These are phyloP conservation scores for Helicoverpa zea DNA, from an alignment of 1,140 invertebrate genomes.

Conservation along the genomic window DNA sequence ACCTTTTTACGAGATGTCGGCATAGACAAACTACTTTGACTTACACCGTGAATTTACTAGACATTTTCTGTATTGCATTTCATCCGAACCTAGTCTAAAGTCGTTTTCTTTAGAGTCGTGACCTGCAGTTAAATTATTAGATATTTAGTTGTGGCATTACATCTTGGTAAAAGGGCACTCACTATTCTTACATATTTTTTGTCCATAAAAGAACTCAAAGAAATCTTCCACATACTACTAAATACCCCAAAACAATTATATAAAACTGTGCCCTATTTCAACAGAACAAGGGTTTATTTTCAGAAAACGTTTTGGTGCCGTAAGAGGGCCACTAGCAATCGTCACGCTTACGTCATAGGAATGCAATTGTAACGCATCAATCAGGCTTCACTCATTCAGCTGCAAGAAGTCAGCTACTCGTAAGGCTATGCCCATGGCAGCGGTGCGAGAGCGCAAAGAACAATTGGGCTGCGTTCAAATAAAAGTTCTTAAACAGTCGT, in stretches of 20 bases:
- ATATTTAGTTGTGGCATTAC: too few species aligned
- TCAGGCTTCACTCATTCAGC: slow-evolving; percentile 51
- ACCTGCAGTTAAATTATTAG: not conserved
- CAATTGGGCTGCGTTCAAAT: too few species aligned
- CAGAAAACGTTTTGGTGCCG: slow-evolving; percentile 32
- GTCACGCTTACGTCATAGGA: slow-evolving; percentile 45
- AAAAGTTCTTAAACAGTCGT: too few species aligned
- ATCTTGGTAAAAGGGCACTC: too few species aligned
- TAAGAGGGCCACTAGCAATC: not conserved
- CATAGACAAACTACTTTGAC: not conserved
- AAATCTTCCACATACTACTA: not conserved
- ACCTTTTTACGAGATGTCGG: slow-evolving; percentile 16
- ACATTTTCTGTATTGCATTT: slow-evolving; percentile 25
- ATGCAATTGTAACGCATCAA: slow-evolving; percentile 54
- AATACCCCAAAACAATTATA: not conserved
- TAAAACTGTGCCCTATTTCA: not conserved
- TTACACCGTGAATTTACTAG: not conserved
- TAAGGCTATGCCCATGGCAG: not conserved
- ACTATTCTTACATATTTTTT: too few species aligned
- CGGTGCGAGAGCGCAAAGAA: too few species aligned
- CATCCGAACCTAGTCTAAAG: not conserved
- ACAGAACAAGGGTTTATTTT: slow-evolving; percentile 1
- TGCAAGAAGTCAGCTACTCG: slow-evolving; percentile 1
- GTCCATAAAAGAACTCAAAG: not conserved
- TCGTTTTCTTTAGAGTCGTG: not conserved